phyloP scores from a whole-genome alignment of 2,888 invertebrate genomes.

The Limenitis camilla region DNA sequence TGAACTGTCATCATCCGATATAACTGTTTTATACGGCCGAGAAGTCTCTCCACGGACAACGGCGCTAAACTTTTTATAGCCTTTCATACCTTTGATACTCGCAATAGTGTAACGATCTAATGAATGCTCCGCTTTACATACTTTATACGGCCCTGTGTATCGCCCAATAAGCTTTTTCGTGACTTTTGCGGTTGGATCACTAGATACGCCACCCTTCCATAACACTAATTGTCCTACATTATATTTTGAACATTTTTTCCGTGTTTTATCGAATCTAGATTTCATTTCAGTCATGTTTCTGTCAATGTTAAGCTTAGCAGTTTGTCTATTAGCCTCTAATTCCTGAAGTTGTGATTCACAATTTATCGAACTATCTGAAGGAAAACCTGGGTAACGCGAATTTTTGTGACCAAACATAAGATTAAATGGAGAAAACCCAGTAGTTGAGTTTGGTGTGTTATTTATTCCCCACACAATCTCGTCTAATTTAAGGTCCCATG shows the following conservation, averaged over 20 bases:
- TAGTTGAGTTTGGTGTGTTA: constrained; percentile 17
- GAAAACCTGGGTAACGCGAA: constrained; percentile 6
- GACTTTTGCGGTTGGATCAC: not conserved
- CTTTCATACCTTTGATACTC: constrained; percentile 12
- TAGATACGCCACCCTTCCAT: constrained; percentile 3
- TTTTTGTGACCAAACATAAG: constrained; percentile 21
- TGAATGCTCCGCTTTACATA: constrained; percentile 1
- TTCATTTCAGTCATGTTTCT: constrained; percentile 15
- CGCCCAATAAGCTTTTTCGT: constrained; percentile 10
- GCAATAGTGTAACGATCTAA: constrained; percentile 19
- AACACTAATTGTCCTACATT: constrained; percentile 13
- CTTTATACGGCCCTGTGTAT: constrained; percentile 18
- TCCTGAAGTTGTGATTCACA: no score
- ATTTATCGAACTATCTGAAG: not conserved
- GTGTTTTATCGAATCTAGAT: constrained; percentile 5
- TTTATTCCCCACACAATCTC: constrained; percentile 24
- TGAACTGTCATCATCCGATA: not conserved
- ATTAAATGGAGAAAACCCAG: constrained; percentile 16
- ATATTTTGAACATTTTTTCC: constrained; percentile 17
- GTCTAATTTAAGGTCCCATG: constrained; percentile 18
- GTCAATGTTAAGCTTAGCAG: constrained; percentile 9
- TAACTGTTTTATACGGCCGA: not conserved
- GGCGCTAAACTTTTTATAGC: constrained; percentile 17
- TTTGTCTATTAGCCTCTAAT: not conserved
- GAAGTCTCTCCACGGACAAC: not conserved